A percentile compares a stretch with the other conserved stretches of the same genome.
Conservation (phyloP, 2,888 invertebrate species). For the Cacoxenus indagator region DNA sequence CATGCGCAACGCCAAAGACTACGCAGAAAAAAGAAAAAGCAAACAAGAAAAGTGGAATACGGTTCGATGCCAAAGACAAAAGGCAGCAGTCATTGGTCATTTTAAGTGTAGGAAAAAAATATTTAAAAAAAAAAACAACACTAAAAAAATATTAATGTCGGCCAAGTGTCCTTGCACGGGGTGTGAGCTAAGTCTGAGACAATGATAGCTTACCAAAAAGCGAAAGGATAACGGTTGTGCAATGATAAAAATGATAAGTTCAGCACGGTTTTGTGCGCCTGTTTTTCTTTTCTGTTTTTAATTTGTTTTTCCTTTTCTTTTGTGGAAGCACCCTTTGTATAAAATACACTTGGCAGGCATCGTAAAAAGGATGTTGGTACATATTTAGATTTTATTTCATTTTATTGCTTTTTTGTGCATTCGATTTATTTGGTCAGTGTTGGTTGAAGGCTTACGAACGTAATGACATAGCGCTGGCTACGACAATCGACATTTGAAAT, state of each 20-base stretch:
- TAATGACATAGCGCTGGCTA: neutral
- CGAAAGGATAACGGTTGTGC: conserved; percentile 62
- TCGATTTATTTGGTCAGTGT: conserved; percentile 55
- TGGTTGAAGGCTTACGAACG: neutral
- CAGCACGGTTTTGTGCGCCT: too few relatives aligned
- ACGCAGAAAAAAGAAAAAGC: neutral
- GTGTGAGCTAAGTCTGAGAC: neutral
- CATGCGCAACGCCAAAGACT: conserved; percentile 26
- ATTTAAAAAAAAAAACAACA: conserved; percentile 44
- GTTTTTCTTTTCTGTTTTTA: neutral
- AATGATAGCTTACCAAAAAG: conserved; percentile 2
- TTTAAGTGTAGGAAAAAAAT: conserved; percentile 30
- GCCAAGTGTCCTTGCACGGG: conserved; percentile 36
- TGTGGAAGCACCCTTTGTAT: neutral
- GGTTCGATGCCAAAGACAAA: conserved; percentile 13
- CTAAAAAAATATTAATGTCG: conserved; percentile 48
- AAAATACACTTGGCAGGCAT: neutral
- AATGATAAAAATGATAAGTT: conserved; percentile 63
- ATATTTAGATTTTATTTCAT: conserved; percentile 63
- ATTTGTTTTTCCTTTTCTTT: conserved; percentile 28
- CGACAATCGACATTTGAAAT: conserved; percentile 29
- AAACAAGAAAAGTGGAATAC: neutral
- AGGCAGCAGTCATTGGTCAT: conserved; percentile 35
- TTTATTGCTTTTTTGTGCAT: conserved; percentile 65
- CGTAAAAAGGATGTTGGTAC: conserved; percentile 35